These are phyloP conservation scores for Empis stercorea DNA, from an alignment of 2,888 invertebrate genomes.

Conservation along the genomic window DNA sequence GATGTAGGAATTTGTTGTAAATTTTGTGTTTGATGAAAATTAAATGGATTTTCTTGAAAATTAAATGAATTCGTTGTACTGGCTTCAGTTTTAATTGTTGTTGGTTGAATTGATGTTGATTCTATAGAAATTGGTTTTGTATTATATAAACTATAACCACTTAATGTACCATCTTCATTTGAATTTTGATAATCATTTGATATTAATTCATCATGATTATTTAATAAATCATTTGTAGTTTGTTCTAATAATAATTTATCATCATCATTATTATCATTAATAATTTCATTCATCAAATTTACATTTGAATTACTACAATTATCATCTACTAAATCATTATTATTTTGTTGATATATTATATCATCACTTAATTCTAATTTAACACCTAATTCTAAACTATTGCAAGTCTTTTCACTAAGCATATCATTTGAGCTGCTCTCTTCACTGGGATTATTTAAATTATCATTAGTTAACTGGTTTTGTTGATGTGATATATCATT, in stretches of 20 bases:
- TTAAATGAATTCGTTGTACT: conserved; percentile 10
- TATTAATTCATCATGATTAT: conserved; percentile 7
- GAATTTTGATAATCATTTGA: conserved; percentile 6
- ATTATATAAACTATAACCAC: background rate
- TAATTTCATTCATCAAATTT: too few species aligned
- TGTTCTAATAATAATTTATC: conserved; percentile 1
- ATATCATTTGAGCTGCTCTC: conserved; percentile 3
- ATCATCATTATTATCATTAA: too few species aligned
- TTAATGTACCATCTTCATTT: background rate
- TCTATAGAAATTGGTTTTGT: conserved; percentile 11
- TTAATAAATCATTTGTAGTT: conserved; percentile 2
- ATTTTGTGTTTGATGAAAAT: conserved; percentile 3
- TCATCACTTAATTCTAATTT: conserved; percentile 10
- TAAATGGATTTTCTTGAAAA: conserved; percentile 7
- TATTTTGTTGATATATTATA: conserved; percentile 6
- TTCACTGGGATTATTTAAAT: background rate
- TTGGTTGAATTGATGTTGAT: conserved; percentile 7
- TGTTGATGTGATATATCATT: too few species aligned
- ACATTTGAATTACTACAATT: too few species aligned
- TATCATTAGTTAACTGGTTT: too few species aligned
- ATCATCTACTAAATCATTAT: background rate
- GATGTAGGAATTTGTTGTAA: conserved; percentile 4
- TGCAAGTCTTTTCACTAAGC: conserved; percentile 10
- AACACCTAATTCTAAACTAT: conserved; percentile 8
- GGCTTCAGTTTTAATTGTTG: conserved; percentile 11